A percentile compares a stretch with the other conserved stretches of the same genome.
Conservation (phyloP, 2,797 vertebrate genomes). For the Argyrosomus regius region DNA sequence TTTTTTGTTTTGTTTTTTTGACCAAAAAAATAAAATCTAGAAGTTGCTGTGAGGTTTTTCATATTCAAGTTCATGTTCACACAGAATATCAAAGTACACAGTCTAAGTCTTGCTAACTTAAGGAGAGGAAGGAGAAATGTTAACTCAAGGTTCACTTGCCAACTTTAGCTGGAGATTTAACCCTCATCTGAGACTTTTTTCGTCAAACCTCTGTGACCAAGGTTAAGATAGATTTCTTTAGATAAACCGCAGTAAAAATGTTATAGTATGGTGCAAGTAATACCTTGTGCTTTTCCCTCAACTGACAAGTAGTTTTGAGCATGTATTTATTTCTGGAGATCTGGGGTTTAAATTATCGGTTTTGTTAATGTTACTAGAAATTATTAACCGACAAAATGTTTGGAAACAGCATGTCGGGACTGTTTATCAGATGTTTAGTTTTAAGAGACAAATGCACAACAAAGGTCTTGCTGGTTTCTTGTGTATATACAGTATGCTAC, state of each 20-base stretch:
- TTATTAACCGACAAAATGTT: background rate
- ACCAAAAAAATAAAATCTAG: slow-evolving; percentile 81
- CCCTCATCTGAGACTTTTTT: no score
- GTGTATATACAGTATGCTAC: no score
- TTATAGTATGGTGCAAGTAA: background rate
- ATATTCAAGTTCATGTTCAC: background rate
- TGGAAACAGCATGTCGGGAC: background rate
- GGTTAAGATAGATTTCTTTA: background rate
- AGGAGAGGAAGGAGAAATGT: background rate
- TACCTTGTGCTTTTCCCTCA: background rate
- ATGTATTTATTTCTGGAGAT: background rate
- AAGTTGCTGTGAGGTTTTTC: slow-evolving; percentile 64
- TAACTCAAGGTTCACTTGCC: background rate
- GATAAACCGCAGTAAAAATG: background rate
- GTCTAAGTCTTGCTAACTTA: background rate
- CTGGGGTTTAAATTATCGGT: background rate
- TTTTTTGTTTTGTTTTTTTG: slow-evolving; percentile 64
- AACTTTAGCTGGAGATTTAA: background rate
- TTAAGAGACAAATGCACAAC: background rate
- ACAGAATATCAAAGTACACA: background rate
- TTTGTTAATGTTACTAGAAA: background rate
- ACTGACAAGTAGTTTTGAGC: background rate
- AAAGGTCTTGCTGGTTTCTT: background rate
- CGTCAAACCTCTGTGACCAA: no score
- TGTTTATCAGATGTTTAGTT: background rate